Conservation (phyloP, 2,797 vertebrate species). For the Miichthys miiuy region DNA sequence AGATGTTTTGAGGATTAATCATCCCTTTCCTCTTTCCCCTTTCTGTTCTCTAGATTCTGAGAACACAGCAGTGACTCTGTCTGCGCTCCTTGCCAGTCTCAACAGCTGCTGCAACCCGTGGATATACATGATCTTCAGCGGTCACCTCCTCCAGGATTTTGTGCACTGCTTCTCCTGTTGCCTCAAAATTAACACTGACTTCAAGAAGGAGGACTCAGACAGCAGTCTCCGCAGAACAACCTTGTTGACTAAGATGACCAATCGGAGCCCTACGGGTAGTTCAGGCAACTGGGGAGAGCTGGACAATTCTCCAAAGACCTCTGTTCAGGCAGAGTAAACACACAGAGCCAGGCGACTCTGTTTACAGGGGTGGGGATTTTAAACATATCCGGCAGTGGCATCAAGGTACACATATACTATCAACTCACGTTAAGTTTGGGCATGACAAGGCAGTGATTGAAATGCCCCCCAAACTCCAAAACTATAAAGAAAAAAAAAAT, state of each 20-base stretch:
- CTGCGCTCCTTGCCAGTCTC: conserved; percentile 93
- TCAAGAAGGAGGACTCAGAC: conserved; percentile 93
- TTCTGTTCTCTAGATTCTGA: conserved; percentile 89
- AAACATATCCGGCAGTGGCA: conserved; percentile 19
- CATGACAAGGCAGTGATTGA: conserved; percentile 11
- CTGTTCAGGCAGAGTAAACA: conserved; percentile 72
- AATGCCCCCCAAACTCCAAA: background rate
- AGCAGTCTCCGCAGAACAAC: conserved; percentile 91
- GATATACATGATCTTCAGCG: conserved; percentile 99
- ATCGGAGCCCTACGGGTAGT: conserved; percentile 90
- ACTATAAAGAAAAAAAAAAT: background rate
- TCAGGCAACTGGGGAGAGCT: conserved; percentile 87
- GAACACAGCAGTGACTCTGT: conserved; percentile 91
- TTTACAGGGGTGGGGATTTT: conserved; percentile 9
- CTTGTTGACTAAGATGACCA: conserved; percentile 87
- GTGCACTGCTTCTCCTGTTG: conserved; percentile 89
- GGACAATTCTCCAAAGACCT: conserved; percentile 83
- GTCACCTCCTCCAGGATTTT: conserved; percentile 95
- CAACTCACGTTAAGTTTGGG: background rate
- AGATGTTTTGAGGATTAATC: conserved; percentile 65
- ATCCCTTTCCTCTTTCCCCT: conserved; percentile 41
- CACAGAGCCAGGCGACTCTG: background rate
- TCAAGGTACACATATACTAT: conserved; percentile 19
- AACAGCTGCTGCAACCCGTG: conserved; percentile 99
- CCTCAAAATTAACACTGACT: conserved; percentile 78